Conservation (phyloP, 1,140 invertebrate species). For the Aphelinus certus region DNA sequence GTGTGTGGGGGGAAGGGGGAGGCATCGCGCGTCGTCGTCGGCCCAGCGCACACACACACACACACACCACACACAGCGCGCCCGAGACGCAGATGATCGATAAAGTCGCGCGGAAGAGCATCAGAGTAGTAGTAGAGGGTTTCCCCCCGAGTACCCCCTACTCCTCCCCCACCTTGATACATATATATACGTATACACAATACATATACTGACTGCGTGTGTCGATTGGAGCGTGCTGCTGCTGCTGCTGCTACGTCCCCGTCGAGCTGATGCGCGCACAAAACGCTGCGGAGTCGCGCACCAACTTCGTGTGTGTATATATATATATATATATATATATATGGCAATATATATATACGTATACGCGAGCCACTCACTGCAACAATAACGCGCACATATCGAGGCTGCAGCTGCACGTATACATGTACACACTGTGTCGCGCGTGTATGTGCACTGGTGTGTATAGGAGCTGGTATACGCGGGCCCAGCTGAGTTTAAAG, state of each 20-base stretch:
- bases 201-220: no score
- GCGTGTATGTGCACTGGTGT: no score
- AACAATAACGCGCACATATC: not conserved
- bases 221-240: not conserved
- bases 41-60: not conserved
- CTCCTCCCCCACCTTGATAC: no score
- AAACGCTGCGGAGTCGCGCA: conserved; percentile 18
- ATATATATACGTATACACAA: no score
- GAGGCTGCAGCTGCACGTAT: not conserved
- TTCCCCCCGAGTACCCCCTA: no score
- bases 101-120: no score
- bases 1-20: no score
- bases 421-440: no score
- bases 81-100: not conserved
- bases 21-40: not conserved
- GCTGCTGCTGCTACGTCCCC: conserved; percentile 6
- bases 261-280: conserved; percentile 9
- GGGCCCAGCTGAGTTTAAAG: no score
- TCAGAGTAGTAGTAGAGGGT: no score
- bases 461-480: no score
- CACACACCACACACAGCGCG: not conserved
- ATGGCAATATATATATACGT: not conserved
- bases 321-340: not conserved
- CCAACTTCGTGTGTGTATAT: conserved; percentile 7
- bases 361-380: no score